Percentiles rank a stretch among this genome's conserved stretches.
These are phyloP conservation scores for Fregata magnificens DNA, from an alignment of 2,113 vertebrate genomes.

Conservation along the genomic window DNA sequence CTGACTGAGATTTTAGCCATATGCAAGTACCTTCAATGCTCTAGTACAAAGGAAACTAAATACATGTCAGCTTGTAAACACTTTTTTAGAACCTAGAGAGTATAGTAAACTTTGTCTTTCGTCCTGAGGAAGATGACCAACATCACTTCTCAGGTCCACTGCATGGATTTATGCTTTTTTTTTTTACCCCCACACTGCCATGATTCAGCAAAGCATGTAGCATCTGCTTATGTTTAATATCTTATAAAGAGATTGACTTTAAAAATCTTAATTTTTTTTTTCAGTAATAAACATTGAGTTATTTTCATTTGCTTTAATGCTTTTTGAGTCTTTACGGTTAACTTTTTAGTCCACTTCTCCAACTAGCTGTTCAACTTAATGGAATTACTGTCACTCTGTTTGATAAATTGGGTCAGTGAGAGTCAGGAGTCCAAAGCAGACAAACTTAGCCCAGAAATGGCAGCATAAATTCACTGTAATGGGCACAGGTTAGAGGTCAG, in stretches of 20 bases:
- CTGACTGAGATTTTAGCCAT: not conserved
- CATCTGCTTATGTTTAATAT: not conserved
- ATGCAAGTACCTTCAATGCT: not conserved
- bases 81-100: not conserved
- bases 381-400: not conserved
- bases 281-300: not conserved
- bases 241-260: not conserved
- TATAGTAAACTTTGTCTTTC: not conserved
- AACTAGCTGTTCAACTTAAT: not conserved
- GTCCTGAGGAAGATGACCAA: not conserved
- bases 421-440: not conserved
- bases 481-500: not conserved
- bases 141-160: not conserved
- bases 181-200: not conserved
- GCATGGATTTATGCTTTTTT: not conserved
- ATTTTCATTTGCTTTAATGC: not conserved
- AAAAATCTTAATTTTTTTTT: not conserved
- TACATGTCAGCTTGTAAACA: not conserved
- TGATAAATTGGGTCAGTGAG: not conserved
- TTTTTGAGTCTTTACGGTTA: not conserved
- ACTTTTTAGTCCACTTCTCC: not conserved
- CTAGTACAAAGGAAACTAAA: not conserved
- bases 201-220: not conserved
- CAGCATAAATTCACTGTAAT: not conserved
- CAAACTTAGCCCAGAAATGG: not conserved